A percentile compares a stretch with the other conserved stretches of the same genome.
phyloP scores from a whole-genome alignment of 2,797 vertebrate species.

The Pseudocheirus occidentalis region DNA sequence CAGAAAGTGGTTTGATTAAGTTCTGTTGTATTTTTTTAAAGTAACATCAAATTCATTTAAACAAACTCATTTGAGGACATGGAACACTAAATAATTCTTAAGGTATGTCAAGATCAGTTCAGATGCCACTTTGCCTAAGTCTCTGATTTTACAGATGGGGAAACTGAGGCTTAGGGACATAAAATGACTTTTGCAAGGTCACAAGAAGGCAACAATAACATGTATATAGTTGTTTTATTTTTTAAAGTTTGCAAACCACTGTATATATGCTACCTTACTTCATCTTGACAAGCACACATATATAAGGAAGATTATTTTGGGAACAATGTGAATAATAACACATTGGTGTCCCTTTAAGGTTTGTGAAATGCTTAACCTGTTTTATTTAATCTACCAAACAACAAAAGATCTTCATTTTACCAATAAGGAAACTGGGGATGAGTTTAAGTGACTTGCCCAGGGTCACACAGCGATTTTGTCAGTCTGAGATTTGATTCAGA shows the following conservation, averaged over 20 bases:
- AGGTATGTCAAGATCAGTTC: not conserved
- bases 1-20: constrained; percentile 47
- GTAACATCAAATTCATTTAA: constrained; percentile 23
- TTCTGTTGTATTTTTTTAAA: not conserved
- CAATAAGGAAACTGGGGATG: not conserved
- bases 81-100: not conserved
- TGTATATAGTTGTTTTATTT: not conserved
- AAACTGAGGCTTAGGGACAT: not conserved
- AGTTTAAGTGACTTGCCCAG: not conserved
- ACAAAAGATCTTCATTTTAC: not conserved
- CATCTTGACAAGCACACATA: not conserved
- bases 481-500: not conserved
- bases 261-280: not conserved
- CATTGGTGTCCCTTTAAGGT: not conserved
- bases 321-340: not conserved
- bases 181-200: not conserved
- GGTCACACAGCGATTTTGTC: not conserved
- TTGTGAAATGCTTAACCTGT: not conserved
- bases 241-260: not conserved
- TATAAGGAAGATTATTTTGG: not conserved
- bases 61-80: constrained; percentile 11
- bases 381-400: not conserved
- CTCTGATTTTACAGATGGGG: not conserved
- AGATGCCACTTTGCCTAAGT: not conserved
- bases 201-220: not conserved